phyloP scores from a whole-genome alignment of 2,888 invertebrate species.

The Steinernema scapterisci region DNA sequence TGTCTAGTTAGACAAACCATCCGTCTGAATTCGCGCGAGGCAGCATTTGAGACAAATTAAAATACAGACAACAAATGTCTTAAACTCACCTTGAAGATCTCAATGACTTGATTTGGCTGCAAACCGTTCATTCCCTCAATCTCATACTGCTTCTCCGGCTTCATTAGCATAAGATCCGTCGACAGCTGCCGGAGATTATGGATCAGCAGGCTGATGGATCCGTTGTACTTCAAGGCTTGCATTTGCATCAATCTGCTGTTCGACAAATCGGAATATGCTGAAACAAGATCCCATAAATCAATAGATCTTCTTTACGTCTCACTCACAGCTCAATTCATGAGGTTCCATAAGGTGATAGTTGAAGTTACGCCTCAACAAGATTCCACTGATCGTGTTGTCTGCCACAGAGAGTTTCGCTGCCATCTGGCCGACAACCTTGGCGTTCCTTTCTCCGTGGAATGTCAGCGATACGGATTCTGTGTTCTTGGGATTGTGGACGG shows the following conservation, averaged over 20 bases:
- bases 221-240: slow-evolving; percentile 85
- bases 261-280: slow-evolving; percentile 92
- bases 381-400: slow-evolving; percentile 82
- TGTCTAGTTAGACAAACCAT: no score
- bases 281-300: slow-evolving; percentile 60
- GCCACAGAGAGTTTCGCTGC: slow-evolving; percentile 83
- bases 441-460: slow-evolving; percentile 96
- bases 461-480: slow-evolving; percentile 89
- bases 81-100: slow-evolving; percentile 55
- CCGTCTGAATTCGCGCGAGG: no score
- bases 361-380: slow-evolving; percentile 94
- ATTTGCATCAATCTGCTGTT: slow-evolving; percentile 90
- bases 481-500: slow-evolving; percentile 91
- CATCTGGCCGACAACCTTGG: slow-evolving; percentile 92
- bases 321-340: slow-evolving; percentile 75
- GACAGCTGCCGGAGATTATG: slow-evolving; percentile 69
- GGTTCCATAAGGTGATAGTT: slow-evolving; percentile 94
- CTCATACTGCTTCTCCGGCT: slow-evolving; percentile 40
- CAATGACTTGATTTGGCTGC: slow-evolving; percentile 48
- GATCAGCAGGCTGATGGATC: slow-evolving; percentile 73
- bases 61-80: no score
- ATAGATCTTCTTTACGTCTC: no score
- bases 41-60: no score
- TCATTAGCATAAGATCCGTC: slow-evolving; percentile 46
- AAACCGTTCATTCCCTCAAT: slow-evolving; percentile 43